Base-by-base conservation (phyloP, 2,888 invertebrate genomes). In the Apamea epomidion region DNA sequence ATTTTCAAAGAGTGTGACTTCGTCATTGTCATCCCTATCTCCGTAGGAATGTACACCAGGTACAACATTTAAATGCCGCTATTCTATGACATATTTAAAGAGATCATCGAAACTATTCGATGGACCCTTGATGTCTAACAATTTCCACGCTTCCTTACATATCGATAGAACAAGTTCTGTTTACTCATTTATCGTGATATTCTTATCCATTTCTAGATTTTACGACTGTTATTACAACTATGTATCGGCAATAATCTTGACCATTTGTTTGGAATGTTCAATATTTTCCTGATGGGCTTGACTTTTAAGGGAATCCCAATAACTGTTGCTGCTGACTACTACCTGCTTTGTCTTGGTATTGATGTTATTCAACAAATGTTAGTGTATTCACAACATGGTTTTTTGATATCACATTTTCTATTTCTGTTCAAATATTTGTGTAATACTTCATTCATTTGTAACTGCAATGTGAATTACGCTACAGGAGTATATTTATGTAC, bases 81-180 rank as follows among this genome's bases (percentile, higher is more conserved):
- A 16, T 79, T 64, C 71, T 65, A 42, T 68, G 76, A 58, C 74
- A 58, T 76, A 80, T 80, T 78, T 83, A 87, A 74, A n/a, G 74
- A 81, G 74, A 72, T 73, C 70, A 82, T 82, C 68, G 60, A 65
- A 70, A 45, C 74, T 67, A 74, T 74, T 70, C 72, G 29, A 75
- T 78, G 62, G 37, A 45, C 1, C 58, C 79, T 78, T 74, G 64
- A 83, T 83, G 81, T 88, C 65, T 67, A 60, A 79, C 79, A 51
- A 80, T 79, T 87, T 86, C 82, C 69, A 80, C 18, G 73, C 82
- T 84, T 78, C 87, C 82, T 76, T 88, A 89, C 84, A 65, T 72
- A 65, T 29, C 69, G 67, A 64, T 80, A 16, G 4, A 70, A 82
- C 87, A 71, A 73, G 79, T 89, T 88, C 68, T 85, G 79, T 69